A percentile compares a stretch with the other conserved stretches of the same genome.
phyloP scores from a whole-genome alignment of 2,113 vertebrate genomes.

The Oryzias celebensis region DNA sequence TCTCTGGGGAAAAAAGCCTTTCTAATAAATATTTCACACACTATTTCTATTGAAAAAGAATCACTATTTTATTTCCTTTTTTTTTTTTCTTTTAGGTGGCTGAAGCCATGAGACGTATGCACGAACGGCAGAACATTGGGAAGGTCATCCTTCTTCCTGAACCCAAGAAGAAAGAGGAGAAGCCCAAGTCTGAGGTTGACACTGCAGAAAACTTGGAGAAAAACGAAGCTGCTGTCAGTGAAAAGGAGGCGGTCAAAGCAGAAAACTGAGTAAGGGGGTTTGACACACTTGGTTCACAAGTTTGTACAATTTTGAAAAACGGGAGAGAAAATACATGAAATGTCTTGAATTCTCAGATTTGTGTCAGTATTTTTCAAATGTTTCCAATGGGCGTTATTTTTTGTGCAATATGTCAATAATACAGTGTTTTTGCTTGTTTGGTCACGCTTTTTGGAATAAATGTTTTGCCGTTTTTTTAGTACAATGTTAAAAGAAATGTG shows the following conservation, averaged over 20 bases:
- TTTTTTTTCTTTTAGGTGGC: slow-evolving; percentile 75
- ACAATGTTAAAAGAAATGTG: slow-evolving; percentile 5
- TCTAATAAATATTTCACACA: too few relatives aligned
- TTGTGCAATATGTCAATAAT: slow-evolving; percentile 49
- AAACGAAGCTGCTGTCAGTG: slow-evolving; percentile 16
- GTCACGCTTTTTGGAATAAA: slow-evolving; percentile 24
- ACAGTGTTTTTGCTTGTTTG: slow-evolving; percentile 27
- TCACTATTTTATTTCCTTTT: neutral
- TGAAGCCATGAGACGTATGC: slow-evolving; percentile 91
- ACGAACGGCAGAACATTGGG: slow-evolving; percentile 90
- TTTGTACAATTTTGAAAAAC: slow-evolving; percentile 11
- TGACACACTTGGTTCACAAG: slow-evolving; percentile 15
- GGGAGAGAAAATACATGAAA: neutral
- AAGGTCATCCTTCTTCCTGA: slow-evolving; percentile 90
- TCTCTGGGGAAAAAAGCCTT: too few relatives aligned
- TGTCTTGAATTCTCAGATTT: slow-evolving; percentile 23
- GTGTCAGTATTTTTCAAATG: slow-evolving; percentile 51
- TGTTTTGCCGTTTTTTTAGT: slow-evolving; percentile 7
- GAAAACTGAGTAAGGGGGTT: slow-evolving; percentile 51
- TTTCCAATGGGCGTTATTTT: slow-evolving; percentile 19
- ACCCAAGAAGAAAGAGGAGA: slow-evolving; percentile 60
- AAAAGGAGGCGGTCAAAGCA: slow-evolving; percentile 53
- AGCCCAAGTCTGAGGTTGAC: slow-evolving; percentile 34
- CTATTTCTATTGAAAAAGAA: too few relatives aligned
- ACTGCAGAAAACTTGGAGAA: slow-evolving; percentile 26